Evolutionary conservation across 2,888 invertebrate species (phyloP).

Genomic region (Ectemnius lituratus): DNA sequence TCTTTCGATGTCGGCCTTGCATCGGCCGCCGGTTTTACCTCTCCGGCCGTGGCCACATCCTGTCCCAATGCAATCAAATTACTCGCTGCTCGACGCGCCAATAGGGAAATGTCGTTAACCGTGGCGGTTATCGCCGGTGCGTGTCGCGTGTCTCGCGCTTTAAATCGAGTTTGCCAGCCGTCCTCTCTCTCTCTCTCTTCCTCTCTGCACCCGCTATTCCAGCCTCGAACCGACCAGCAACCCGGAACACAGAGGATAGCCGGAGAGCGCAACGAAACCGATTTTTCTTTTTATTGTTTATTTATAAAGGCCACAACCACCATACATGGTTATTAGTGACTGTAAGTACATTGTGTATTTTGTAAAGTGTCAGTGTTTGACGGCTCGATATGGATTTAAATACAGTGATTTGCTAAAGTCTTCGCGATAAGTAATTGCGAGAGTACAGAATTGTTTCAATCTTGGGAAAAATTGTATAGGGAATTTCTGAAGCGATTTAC

Average conservation of each 20-base stretch:
- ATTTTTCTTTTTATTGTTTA: slow-evolving; percentile 55
- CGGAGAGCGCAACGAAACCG: slow-evolving; percentile 46
- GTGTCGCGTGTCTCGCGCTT: slow-evolving; percentile 70
- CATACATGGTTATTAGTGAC: too few species aligned
- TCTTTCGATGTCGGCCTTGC: too few species aligned
- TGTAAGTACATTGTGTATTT: too few species aligned
- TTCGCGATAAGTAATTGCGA: too few species aligned
- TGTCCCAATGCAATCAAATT: slow-evolving; percentile 68
- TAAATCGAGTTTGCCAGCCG: slow-evolving; percentile 70
- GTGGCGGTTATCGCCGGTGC: slow-evolving; percentile 72
- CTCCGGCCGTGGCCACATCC: slow-evolving; percentile 50
- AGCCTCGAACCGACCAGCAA: slow-evolving; percentile 26
- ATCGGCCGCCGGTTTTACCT: not conserved
- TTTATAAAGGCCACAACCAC: too few species aligned
- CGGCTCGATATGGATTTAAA: too few species aligned
- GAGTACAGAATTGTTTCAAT: too few species aligned
- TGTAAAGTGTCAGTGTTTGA: too few species aligned
- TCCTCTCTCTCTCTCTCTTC: slow-evolving; percentile 1
- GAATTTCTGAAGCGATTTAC: too few species aligned
- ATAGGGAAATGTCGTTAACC: slow-evolving; percentile 75
- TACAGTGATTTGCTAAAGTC: too few species aligned
- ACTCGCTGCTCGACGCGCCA: slow-evolving; percentile 73
- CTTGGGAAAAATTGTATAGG: too few species aligned
- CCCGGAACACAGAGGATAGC: slow-evolving; percentile 3
- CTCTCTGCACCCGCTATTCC: slow-evolving; percentile 57